Evolutionary conservation across 2,888 invertebrate genomes (phyloP), one percentile per base, ranked within the genome.

Genomic region (Tetragonula carbonaria): DNA sequence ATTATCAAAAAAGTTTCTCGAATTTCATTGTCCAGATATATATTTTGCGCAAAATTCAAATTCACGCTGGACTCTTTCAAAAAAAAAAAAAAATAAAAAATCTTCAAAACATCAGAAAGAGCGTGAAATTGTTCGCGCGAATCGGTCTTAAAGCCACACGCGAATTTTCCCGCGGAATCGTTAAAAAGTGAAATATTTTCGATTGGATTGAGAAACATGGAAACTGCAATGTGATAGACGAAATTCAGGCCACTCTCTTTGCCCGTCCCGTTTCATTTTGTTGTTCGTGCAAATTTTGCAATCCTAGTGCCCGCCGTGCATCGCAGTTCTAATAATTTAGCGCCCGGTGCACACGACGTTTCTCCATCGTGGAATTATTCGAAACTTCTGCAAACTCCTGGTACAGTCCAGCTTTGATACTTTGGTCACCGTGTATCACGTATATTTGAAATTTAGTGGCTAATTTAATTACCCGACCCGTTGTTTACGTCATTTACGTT

Each of bases 291-390:
- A 18, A 63, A 65, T 33, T 66, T 38, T 65, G 38, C 65, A 21
- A 65, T 38, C 14, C 14, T 14, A 6, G 14, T n/a, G 13, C n/a
- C 28, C 28, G 28, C 4, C 5, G 38, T 13, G 6, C 38, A 38
- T 65, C 65, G 21, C 21, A 21, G 14, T 21, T 33, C 33, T 66
- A 66, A 66, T 66, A 66, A 21, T 66, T 66, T 66, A 66, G 21
- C 21, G 65, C 13, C 33, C 14, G 38, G 38, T 38, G 38, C 65
- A 33, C 21, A 14, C 38, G 65, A 38, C n/a, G 14, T 66, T 66
- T 38, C 65, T 38, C 21, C 65, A 38, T 66, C 65, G n/a, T 38
- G 14, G 21, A 66, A n/a, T 66, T 66, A 38, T n/a, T 66, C 38
- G n/a, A 66, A 66, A 66, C 65, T 66, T 38, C 38, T 66, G 21